These are phyloP conservation scores for Fopius arisanus DNA, from an alignment of 1,140 invertebrate genomes.

Conservation along the genomic window DNA sequence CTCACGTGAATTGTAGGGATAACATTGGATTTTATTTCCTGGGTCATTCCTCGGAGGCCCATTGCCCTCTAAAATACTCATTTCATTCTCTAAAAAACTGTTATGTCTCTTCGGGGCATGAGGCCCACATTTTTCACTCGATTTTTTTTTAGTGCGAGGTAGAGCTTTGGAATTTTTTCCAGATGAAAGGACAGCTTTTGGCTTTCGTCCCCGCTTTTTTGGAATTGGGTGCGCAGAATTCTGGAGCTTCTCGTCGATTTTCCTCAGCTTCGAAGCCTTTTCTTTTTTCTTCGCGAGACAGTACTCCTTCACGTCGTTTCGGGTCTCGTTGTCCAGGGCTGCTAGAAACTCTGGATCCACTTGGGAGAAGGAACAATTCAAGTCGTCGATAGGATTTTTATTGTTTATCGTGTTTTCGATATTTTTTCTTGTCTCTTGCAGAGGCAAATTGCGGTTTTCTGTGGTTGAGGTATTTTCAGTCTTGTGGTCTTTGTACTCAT, in stretches of 20 bases:
- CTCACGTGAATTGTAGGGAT: conserved; percentile 41
- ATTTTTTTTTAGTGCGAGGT: background rate
- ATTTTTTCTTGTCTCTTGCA: background rate
- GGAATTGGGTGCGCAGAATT: background rate
- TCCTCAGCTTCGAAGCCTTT: conserved; percentile 67
- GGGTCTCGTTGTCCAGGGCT: conserved; percentile 65
- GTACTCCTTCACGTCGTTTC: conserved; percentile 60
- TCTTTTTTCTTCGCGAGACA: conserved; percentile 65
- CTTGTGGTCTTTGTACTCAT: conserved; percentile 61
- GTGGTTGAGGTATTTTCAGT: conserved; percentile 2
- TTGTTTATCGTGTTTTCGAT: background rate
- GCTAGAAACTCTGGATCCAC: conserved; percentile 65
- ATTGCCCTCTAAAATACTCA: conserved; percentile 13
- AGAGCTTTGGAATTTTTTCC: background rate
- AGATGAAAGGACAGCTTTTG: background rate
- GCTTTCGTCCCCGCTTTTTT: conserved; percentile 11
- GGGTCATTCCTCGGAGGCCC: background rate
- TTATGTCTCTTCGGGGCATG: background rate
- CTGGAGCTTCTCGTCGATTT: background rate
- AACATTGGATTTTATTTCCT: conserved; percentile 34
- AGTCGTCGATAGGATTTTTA: conserved; percentile 24
- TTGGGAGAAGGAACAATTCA: conserved; percentile 55
- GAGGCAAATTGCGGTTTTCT: background rate
- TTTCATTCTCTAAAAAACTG: conserved; percentile 30
- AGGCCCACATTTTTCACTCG: background rate